Percentiles rank a stretch among this genome's conserved stretches.
These are phyloP conservation scores for Ashinkailepas kermadecensis DNA, from an alignment of 2,888 invertebrate genomes.

Conservation along the genomic window DNA sequence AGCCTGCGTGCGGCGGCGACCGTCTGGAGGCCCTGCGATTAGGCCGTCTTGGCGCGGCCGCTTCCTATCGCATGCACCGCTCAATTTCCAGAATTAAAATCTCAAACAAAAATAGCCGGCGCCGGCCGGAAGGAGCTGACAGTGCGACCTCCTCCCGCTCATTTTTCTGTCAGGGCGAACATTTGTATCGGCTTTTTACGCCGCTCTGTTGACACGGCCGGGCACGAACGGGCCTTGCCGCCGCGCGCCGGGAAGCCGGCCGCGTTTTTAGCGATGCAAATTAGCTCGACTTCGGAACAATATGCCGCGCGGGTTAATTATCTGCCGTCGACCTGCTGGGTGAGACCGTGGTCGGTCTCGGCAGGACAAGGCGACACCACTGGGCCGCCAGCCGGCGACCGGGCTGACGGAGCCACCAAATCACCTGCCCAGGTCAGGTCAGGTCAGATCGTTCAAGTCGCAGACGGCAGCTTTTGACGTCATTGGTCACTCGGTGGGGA, in stretches of 20 bases:
- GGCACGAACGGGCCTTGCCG: not conserved
- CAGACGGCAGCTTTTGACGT: no score
- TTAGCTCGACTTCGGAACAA: not conserved
- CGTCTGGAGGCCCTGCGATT: not conserved
- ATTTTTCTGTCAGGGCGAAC: constrained; percentile 4
- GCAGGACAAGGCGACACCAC: no score
- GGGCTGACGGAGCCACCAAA: no score
- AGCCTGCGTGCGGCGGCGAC: not conserved
- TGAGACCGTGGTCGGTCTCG: not conserved
- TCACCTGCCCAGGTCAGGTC: no score
- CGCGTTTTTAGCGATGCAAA: not conserved
- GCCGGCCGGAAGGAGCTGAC: not conserved
- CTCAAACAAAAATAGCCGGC: constrained; percentile 12
- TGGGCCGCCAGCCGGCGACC: no score
- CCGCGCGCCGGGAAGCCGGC: not conserved
- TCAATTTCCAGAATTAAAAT: constrained; percentile 16
- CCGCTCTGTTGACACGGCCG: not conserved
- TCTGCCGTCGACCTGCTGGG: not conserved
- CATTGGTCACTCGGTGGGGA: no score
- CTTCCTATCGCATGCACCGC: not conserved
- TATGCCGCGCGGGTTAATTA: not conserved
- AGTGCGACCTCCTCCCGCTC: constrained; percentile 6
- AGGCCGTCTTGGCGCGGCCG: not conserved
- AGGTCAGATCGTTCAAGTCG: no score
- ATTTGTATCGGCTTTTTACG: constrained; percentile 16